Evolutionary conservation across 2,113 vertebrate genomes (phyloP).

Genomic region (Rutilus rutilus): DNA sequence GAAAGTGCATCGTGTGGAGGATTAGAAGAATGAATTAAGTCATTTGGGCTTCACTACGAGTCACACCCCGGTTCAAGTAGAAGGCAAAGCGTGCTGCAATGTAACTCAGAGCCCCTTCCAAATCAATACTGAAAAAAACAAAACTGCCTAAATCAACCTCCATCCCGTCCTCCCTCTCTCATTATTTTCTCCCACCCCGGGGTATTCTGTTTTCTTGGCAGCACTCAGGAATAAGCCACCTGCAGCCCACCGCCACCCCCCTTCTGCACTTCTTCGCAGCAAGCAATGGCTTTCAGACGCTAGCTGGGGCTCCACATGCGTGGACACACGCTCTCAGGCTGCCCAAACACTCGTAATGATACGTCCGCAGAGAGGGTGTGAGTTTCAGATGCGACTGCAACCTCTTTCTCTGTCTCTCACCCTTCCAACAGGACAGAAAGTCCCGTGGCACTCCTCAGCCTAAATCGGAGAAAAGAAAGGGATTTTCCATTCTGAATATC

Average conservation of each 20-base stretch:
- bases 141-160: slow-evolving; percentile 73
- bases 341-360: slow-evolving; percentile 32
- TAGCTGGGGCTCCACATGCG: slow-evolving; percentile 52
- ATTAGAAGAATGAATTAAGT: slow-evolving; percentile 80
- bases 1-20: slow-evolving; percentile 64
- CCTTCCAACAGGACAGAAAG: slow-evolving; percentile 56
- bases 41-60: slow-evolving; percentile 73
- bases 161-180: slow-evolving; percentile 43
- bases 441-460: slow-evolving; percentile 56
- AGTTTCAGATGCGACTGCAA: slow-evolving; percentile 41
- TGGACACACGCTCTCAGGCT: neutral
- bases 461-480: slow-evolving; percentile 46
- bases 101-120: slow-evolving; percentile 69
- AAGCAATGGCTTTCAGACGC: slow-evolving; percentile 45
- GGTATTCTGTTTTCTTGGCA: slow-evolving; percentile 78
- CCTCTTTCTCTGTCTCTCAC: slow-evolving; percentile 30
- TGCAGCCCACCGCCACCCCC: slow-evolving; percentile 65
- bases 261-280: slow-evolving; percentile 35
- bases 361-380: slow-evolving; percentile 33
- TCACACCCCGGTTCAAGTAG: slow-evolving; percentile 72
- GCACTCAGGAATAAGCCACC: slow-evolving; percentile 73
- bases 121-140: slow-evolving; percentile 75
- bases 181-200: slow-evolving; percentile 74
- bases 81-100: slow-evolving; percentile 71
- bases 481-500: slow-evolving; percentile 69